These are phyloP conservation scores for Camponotus vicinus DNA, from an alignment of 1,140 invertebrate species.

Conservation along the genomic window DNA sequence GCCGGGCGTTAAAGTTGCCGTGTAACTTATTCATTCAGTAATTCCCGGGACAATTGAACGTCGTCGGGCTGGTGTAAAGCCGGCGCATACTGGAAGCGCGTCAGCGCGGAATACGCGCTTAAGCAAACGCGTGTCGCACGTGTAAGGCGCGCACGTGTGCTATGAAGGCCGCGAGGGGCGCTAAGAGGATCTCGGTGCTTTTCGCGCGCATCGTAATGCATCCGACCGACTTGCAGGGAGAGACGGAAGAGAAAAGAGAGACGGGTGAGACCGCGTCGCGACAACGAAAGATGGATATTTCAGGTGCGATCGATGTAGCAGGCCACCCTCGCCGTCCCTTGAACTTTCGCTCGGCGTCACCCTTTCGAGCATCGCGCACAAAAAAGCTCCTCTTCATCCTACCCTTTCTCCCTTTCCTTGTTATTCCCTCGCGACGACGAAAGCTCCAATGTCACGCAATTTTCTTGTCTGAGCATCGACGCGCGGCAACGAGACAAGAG, in stretches of 20 bases:
- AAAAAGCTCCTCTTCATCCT: constrained; percentile 41
- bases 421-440: constrained; percentile 28
- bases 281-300: constrained; percentile 62
- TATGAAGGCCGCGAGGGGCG: neutral
- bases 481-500: constrained; percentile 13
- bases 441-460: constrained; percentile 75
- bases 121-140: neutral
- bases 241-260: constrained; percentile 38
- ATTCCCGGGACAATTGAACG: constrained; percentile 62
- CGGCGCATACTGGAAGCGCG: neutral
- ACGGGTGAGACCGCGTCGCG: constrained; percentile 45
- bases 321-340: constrained; percentile 63
- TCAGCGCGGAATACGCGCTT: constrained; percentile 24
- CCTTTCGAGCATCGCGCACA: constrained; percentile 45
- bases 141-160: constrained; percentile 26
- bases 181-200: constrained; percentile 52
- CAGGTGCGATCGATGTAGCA: constrained; percentile 78
- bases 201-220: neutral
- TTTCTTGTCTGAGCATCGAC: constrained; percentile 68
- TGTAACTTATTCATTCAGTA: constrained; percentile 60
- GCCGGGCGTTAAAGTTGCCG: constrained; percentile 50
- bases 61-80: constrained; percentile 35
- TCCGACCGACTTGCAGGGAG: too few species aligned
- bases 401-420: neutral
- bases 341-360: constrained; percentile 59